These are phyloP conservation scores for Bombylius discolor DNA, from an alignment of 2,888 invertebrate species.

Conservation along the genomic window DNA sequence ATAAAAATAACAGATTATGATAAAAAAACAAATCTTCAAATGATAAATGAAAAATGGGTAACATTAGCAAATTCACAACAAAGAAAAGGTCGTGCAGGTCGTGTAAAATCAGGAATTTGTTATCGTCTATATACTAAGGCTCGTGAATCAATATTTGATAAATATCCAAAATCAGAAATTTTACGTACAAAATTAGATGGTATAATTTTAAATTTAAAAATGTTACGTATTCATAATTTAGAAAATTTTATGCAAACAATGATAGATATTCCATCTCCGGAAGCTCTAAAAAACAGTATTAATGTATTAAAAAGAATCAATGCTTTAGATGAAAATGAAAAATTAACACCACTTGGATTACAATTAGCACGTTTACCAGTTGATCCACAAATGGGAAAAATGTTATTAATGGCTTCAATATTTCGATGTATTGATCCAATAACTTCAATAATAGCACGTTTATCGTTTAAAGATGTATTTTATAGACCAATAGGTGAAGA, in stretches of 20 bases:
- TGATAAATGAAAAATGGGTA: slow-evolving; percentile 64
- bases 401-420: slow-evolving; percentile 73
- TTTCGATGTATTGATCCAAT: slow-evolving; percentile 86
- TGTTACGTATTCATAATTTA: slow-evolving; percentile 55
- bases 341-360: slow-evolving; percentile 78
- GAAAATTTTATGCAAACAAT: slow-evolving; percentile 53
- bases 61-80: slow-evolving; percentile 76
- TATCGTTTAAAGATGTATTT: slow-evolving; percentile 79
- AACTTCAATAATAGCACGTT: slow-evolving; percentile 70
- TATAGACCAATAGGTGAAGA: slow-evolving; percentile 60
- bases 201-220: slow-evolving; percentile 68
- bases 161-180: slow-evolving; percentile 71
- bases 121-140: slow-evolving; percentile 64
- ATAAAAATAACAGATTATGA: slow-evolving; percentile 69
- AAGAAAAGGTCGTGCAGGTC: slow-evolving; percentile 77
- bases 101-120: slow-evolving; percentile 76
- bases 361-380: slow-evolving; percentile 78
- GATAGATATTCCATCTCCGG: slow-evolving; percentile 59
- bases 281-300: slow-evolving; percentile 55
- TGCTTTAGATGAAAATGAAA: slow-evolving; percentile 60
- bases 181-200: slow-evolving; percentile 70
- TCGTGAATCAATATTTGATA: slow-evolving; percentile 47
- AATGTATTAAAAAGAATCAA: slow-evolving; percentile 46
- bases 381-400: slow-evolving; percentile 81
- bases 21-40: slow-evolving; percentile 55